phyloP scores from a whole-genome alignment of 2,113 vertebrate species.

The Varanus komodoensis region DNA sequence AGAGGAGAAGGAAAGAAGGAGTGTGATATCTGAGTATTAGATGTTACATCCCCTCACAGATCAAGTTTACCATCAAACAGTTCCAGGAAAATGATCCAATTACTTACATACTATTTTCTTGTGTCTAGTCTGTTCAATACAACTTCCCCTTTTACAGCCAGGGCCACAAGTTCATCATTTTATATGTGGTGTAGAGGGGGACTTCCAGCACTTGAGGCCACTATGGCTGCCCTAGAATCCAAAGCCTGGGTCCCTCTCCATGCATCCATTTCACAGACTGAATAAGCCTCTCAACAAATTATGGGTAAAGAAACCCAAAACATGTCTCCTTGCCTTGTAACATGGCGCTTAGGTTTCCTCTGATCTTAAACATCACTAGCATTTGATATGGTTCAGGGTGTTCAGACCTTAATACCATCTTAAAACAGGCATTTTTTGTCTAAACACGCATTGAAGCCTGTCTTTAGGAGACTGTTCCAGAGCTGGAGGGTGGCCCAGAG shows the following conservation, averaged over 20 bases:
- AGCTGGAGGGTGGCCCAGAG: no score
- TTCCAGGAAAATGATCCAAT: background rate
- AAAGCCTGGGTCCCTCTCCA: background rate
- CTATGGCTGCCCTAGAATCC: no score
- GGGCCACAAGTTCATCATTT: background rate
- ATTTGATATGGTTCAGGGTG: background rate
- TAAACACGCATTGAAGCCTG: no score
- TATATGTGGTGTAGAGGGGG: background rate
- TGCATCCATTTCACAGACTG: background rate
- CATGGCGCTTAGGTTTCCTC: background rate
- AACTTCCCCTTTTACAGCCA: background rate
- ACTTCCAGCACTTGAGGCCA: background rate
- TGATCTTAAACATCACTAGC: background rate
- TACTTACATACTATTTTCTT: background rate
- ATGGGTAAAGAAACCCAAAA: background rate
- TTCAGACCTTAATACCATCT: background rate
- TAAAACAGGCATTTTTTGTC: no score
- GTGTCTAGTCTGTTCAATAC: background rate
- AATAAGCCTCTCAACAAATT: background rate
- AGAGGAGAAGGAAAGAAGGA: no score
- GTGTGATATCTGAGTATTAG: no score
- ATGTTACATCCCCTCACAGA: background rate
- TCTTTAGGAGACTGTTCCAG: no score
- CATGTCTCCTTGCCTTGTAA: no score
- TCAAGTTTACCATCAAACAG: background rate